Evolutionary conservation across 2,888 invertebrate species (phyloP), one percentile per base, ranked within the genome.

Genomic region (Oxytorus armatus): DNA sequence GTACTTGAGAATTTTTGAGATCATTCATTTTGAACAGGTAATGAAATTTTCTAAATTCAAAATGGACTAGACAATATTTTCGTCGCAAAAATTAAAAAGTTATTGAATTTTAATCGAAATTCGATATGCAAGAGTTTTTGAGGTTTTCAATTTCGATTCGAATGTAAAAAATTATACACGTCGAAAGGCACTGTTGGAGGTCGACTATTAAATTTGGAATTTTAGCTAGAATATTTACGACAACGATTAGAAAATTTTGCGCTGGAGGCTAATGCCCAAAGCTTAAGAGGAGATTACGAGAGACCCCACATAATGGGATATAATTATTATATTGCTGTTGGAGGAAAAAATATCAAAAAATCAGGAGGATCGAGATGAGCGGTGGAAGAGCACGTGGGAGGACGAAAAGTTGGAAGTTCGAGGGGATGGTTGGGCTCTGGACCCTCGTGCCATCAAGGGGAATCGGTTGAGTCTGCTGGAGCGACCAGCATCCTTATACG

Each of bases 391-490:
- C n/a, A 49, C 29, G 16, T 18, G 33, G n/a, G 14, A 42, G 16
- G 11, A 29, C 14, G 42, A 65, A 65, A 36, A 51, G 49, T 29
- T 51, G 47, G 42, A 49, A 33, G 44, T 11, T 33, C 36, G 51
- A 29, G 57, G 25, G 65, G n/a, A 23, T 16, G 57, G 74, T 49
- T 36, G 18, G 49, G 63, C 70, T n/a, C n/a, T 68, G 76, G 73
- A 72, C 76, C 61, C 49, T 77, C n/a, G 61, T 66, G 69, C 29
- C 49, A 61, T 63, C 72, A 33, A n/a, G 14, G 53, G 78, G 49
- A 76, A 83, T 83, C 79, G 73, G 61, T 80, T 73, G 73, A 78
- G 49, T 83, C 77, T 73, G 63, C 55, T 51, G 72, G 61, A 44
- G 44, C 68, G 25, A 11, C 55, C 49, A 55, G 44, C 44, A 44